Base-by-base conservation (phyloP, 2,797 vertebrate genomes). In the Tangara arthus region DNA sequence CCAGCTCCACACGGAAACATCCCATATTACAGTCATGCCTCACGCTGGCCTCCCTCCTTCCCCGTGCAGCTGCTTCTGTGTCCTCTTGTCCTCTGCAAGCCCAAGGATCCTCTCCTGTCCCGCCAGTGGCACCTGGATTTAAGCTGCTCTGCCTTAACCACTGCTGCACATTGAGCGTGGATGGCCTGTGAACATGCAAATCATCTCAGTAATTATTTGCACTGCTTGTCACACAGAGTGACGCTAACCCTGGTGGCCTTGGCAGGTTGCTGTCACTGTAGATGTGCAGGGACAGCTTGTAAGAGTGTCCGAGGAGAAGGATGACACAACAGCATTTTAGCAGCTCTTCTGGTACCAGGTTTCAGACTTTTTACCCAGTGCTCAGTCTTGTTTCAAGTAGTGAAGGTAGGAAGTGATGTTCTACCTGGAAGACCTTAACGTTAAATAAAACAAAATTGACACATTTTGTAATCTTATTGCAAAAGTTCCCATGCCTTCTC, bases 321-420 rank as follows among this genome's bases (percentile, higher is more conserved):
- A 34, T 15, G 35, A 50, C 52, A 34, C 24, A 41, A 26, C 19
- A 76, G 20, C 37, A 34, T 90, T 94, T 91, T 60, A 73, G 90
- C 71, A 85, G 72, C 65, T 89, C 65, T 80, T 32, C 10, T 92
- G 50, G 15, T 66, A 27, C 34, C 42, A 56, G 18, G 52, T 90
- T 94, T 83, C 59, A 55, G 93, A 94, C 68, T 55, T 15, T 49
- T 71, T 84, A 76, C 52, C 57, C 57, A 53, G 56, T 47, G 23
- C 39, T 37, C 30, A 22, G 73, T 70, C 90, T 56, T 64, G 3
- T 86, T 89, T 68, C 66, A 61, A 91, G 35, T 47, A 76, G 42
- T 13, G 82, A 89, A 92, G 23, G 42, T 50, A 30, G 46, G 53
- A 85, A 82, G 68, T 52, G 46, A 37, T 16, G 17, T 63, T 71